A percentile compares a stretch with the other conserved stretches of the same genome.
phyloP scores from a whole-genome alignment of 1,140 invertebrate species.

The Pseudomyrmex cubaensis region DNA sequence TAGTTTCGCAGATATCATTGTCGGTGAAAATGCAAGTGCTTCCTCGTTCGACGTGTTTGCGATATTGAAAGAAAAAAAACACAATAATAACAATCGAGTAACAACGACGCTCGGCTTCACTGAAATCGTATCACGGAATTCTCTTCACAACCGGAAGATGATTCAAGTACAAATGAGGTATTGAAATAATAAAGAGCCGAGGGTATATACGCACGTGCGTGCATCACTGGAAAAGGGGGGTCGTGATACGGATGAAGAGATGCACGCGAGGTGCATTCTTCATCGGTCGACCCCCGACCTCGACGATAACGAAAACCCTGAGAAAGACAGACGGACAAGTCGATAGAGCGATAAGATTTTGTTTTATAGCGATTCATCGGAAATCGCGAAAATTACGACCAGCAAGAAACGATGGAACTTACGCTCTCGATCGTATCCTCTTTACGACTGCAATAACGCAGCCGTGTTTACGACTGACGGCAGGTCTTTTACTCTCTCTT shows the following conservation, averaged over 20 bases:
- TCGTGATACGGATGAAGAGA: not conserved
- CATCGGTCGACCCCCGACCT: not conserved
- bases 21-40: not conserved
- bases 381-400: conserved; percentile 54
- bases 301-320: not conserved
- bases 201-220: not conserved
- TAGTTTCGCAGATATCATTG: not conserved
- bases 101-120: no score
- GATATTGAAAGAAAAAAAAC: not conserved
- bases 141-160: not conserved
- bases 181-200: no score
- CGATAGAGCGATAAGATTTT: conserved; percentile 61
- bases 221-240: not conserved
- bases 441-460: conserved; percentile 50
- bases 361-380: conserved; percentile 60
- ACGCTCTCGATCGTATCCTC: conserved; percentile 54
- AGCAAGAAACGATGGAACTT: conserved; percentile 29
- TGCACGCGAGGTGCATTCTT: not conserved
- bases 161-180: not conserved
- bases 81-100: not conserved
- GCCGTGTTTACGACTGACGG: conserved; percentile 42
- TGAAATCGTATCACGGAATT: not conserved
- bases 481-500: not conserved
- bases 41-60: not conserved
- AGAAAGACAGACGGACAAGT: not conserved